Evolutionary conservation across 2,888 invertebrate species (phyloP).

Genomic region (Hirtodrosophila alboralis): DNA sequence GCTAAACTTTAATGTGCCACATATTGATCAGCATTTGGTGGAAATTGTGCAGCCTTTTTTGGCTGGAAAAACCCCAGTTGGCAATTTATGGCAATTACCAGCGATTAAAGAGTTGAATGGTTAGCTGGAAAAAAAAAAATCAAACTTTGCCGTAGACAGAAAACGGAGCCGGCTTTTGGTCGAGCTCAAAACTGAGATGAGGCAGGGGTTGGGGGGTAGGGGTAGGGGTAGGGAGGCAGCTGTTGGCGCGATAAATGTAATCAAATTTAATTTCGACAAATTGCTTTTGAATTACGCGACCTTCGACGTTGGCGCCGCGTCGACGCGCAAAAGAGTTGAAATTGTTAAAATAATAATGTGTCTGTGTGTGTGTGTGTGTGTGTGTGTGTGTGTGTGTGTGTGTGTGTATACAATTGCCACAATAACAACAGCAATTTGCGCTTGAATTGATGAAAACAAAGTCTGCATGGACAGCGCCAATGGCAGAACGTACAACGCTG

Average conservation of each 20-base stretch:
- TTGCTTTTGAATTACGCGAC: constrained; percentile 79
- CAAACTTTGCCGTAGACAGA: constrained; percentile 26
- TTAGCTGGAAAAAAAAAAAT: constrained; percentile 24
- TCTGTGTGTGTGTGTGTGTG: constrained; percentile 8
- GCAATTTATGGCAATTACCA: constrained; percentile 61
- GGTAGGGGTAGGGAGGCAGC: constrained; percentile 23
- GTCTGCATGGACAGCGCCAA: constrained; percentile 13
- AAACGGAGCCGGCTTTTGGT: too few species aligned
- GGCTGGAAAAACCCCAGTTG: constrained; percentile 17
- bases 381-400: constrained; percentile 24
- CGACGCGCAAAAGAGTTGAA: constrained; percentile 64
- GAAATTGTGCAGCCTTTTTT: not conserved
- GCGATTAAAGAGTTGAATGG: constrained; percentile 56
- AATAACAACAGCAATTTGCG: constrained; percentile 71
- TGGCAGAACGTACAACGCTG: constrained; percentile 26
- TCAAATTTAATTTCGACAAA: constrained; percentile 79
- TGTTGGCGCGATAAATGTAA: constrained; percentile 74
- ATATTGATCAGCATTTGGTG: constrained; percentile 39
- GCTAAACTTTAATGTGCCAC: constrained; percentile 20
- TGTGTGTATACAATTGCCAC: constrained; percentile 43
- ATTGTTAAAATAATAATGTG: constrained; percentile 77
- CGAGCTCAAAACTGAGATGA: not conserved
- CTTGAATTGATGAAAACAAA: constrained; percentile 63
- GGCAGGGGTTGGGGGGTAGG: not conserved
- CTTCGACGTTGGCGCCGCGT: constrained; percentile 59